Percentiles rank a stretch among this genome's conserved stretches.
Evolutionary conservation across 37 sponge, comb jelly and placozoan genomes (phyloP).

Genomic region (Aphrocallistes beatrix): DNA sequence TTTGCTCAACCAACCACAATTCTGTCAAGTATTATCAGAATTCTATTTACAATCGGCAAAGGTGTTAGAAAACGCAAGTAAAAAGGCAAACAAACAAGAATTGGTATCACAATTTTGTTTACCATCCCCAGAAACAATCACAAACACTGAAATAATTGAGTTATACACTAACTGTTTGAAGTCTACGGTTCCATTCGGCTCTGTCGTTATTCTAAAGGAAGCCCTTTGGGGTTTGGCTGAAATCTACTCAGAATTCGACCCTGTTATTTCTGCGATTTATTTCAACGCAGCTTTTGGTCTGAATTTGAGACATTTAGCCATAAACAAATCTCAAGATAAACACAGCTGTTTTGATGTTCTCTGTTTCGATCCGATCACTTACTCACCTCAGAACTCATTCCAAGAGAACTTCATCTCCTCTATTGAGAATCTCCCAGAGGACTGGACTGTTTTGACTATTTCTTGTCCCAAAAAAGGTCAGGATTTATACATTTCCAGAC

Average conservation of each 20-base stretch:
- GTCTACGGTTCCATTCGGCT: not conserved
- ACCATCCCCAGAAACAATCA: not conserved
- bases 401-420: not conserved
- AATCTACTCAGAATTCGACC: not conserved
- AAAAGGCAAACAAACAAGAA: not conserved
- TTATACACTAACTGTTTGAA: not conserved
- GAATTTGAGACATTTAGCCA: not conserved
- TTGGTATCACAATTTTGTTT: not conserved
- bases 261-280: not conserved
- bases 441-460: constrained; percentile 4
- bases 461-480: not conserved
- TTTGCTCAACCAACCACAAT: not conserved
- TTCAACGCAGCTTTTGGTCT: not conserved
- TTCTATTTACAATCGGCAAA: not conserved
- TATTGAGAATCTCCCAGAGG: not conserved
- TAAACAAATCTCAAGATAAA: not conserved
- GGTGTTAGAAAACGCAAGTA: not conserved
- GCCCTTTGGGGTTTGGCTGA: not conserved
- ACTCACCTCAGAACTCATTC: not conserved
- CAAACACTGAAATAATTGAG: not conserved
- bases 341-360: not conserved
- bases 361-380: not conserved
- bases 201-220: not conserved
- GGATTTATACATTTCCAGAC: not conserved
- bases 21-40: not conserved